Base-by-base conservation (phyloP, 2,113 vertebrate genomes). In the Rhinopithecus roxellana region DNA sequence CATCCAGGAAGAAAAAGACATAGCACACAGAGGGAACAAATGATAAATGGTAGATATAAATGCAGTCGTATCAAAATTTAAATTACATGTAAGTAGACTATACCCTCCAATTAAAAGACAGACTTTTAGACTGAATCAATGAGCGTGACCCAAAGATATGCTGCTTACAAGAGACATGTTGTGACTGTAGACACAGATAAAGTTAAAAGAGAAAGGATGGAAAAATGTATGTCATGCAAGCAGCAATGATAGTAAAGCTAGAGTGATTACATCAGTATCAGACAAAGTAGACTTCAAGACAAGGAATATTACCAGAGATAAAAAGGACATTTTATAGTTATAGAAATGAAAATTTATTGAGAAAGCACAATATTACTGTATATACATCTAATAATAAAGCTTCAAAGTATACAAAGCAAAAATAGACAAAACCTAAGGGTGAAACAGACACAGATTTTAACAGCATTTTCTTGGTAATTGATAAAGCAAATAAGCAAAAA, bases 211-310 rank as follows among this genome's bases (percentile, higher is more conserved):
- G 16, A 59, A n/a, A 48, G 10, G 14, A 27, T 6, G 32, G 12
- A 6, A 57, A 43, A 23, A 55, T 14, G 3, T 50, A 2, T 8
- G 40, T 2, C n/a, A 5, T 0, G 27, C 40, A 40, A 35, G 11
- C n/a, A 22, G n/a, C 5, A 8, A 9, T 35, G 70, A 45, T 22
- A 61, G 45, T 30, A 2, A 89, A 40, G 16, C 57, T 10, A 30
- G n/a, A 40, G 61, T 40, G 18, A 17, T 8, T 32, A 40, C 18
- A 38, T 43, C 35, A 72, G 35, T 5, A 18, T 43, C 77, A 67
- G 45, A 40, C 16, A 57, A 45, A 12, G 50, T 1, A 57, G 27
- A 57, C 48, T 18, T 57, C 3, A 23, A 25, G n/a, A 25, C 48
- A 57, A 70, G n/a, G 25, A 57, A 13, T 14, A 16, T 69, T 52